A percentile compares a stretch with the other conserved stretches of the same genome.
Evolutionary conservation across 2,113 vertebrate species (phyloP).

Genomic region (Pseudois nayaur): DNA sequence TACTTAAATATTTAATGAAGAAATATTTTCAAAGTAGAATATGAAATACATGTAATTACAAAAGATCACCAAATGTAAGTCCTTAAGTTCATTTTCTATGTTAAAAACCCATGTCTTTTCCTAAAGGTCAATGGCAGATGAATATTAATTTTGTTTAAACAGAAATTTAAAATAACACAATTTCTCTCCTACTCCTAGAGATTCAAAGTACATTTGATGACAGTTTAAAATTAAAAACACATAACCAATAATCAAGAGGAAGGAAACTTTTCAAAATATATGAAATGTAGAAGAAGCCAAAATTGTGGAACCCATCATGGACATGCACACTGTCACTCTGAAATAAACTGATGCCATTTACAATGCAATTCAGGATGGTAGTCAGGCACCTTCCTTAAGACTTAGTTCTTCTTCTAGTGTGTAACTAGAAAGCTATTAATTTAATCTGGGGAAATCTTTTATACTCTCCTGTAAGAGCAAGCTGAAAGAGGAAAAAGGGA

Average conservation of each 20-base stretch:
- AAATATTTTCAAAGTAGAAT: constrained; percentile 8
- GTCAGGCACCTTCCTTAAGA: not conserved
- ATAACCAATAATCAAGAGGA: not conserved
- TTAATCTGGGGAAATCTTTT: not conserved
- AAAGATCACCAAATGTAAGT: not conserved
- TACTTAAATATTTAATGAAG: not conserved
- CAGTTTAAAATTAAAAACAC: not conserved
- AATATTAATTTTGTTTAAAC: not conserved
- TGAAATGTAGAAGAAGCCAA: not conserved
- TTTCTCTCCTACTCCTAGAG: not conserved
- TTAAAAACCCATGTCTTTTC: not conserved
- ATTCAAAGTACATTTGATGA: not conserved
- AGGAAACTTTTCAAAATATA: not conserved
- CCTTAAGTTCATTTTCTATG: not conserved
- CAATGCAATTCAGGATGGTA: not conserved
- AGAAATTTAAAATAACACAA: not conserved
- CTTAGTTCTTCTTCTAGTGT: not conserved
- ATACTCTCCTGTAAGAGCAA: not conserved
- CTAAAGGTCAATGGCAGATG: not conserved
- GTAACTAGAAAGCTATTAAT: not conserved
- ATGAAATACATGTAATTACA: not conserved
- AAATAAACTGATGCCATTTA: not conserved
- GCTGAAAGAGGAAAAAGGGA: not conserved
- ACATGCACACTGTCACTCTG: not conserved
- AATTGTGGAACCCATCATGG: not conserved